Percentiles rank a stretch among this genome's conserved stretches.
These are phyloP conservation scores for Epizoanthus stellaris DNA, from an alignment of 92 coral and sea anemone species.

Conservation along the genomic window DNA sequence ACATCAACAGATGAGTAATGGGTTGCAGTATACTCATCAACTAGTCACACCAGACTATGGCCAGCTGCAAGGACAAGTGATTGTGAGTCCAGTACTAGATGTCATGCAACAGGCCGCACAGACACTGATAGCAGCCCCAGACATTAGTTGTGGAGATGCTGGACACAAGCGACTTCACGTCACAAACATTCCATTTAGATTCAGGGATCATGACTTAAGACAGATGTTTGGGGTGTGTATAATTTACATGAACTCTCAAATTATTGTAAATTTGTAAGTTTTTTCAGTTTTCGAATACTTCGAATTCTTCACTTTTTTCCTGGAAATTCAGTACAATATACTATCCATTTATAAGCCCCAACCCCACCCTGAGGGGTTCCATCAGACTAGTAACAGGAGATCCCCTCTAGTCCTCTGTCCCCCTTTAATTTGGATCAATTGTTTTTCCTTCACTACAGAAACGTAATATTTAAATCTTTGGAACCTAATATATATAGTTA, in stretches of 20 bases:
- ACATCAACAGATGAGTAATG: slow-evolving; percentile 74
- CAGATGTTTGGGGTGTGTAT: slow-evolving; percentile 97
- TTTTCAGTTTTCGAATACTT: too few relatives aligned
- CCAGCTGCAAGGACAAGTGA: slow-evolving; percentile 53
- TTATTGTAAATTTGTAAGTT: too few relatives aligned
- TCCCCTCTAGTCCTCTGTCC: too few relatives aligned
- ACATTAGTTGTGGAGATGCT: slow-evolving; percentile 49
- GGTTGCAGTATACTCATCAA: slow-evolving; percentile 77
- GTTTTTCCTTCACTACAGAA: too few relatives aligned
- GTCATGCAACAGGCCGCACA: slow-evolving; percentile 65
- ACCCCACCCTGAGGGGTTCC: too few relatives aligned
- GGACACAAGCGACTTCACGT: slow-evolving; percentile 94
- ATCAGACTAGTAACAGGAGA: too few relatives aligned
- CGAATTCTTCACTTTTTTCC: too few relatives aligned
- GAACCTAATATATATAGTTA: too few relatives aligned
- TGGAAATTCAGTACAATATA: too few relatives aligned
- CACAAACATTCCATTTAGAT: slow-evolving; percentile 95
- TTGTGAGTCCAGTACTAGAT: slow-evolving; percentile 25
- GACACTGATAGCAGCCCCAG: slow-evolving; percentile 53
- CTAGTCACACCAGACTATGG: slow-evolving; percentile 55
- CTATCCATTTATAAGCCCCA: too few relatives aligned
- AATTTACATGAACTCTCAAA: neutral
- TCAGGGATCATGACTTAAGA: slow-evolving; percentile 85
- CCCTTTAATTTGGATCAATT: too few relatives aligned
- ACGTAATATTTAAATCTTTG: too few relatives aligned